Base-by-base conservation (phyloP, 2,888 invertebrate genomes). In the Volucella bombylans region DNA sequence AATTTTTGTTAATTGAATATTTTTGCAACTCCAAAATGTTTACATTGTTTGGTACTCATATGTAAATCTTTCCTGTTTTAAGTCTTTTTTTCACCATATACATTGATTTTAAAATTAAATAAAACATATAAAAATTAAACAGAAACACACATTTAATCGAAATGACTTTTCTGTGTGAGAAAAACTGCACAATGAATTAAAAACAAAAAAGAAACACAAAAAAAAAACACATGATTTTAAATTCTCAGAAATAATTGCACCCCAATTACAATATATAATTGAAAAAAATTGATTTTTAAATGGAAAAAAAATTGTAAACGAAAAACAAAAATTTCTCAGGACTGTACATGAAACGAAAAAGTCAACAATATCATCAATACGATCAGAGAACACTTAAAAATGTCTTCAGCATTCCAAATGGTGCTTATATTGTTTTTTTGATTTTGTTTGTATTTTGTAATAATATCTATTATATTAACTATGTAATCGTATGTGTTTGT, bases 301-400 rank as follows among this genome's bases (percentile, higher is more conserved):
- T 74, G 68, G 73, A 65, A 49, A 71, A 86, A 18, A 76, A 86
- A 81, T 74, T 61, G 54, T 71, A 68, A 76, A 80, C n/a, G 31
- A 47, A 57, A 68, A 76, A 73, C 57, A 64, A 61, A 80, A 71
- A 86, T 78, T 82, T 74, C 80, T 78, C 82, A 78, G 86, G 85
- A 87, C 82, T 85, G 82, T 85, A 86, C 86, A 87, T 85, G 74
- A 87, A 86, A 82, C 87, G 87, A 72, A 85, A 79, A 86, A 87
- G 86, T 86, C 86, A 82, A 82, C 86, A 86, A 86, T 86, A 82
- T 86, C 86, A 86, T 86, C 82, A 86, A 82, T 80, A 72, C 85
- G 86, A 86, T 86, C 87, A 87, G 83, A 86, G 87, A 83, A 87
- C 82, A 87, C 67, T 82, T 69, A 87, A 87, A 86, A 87, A 83